These are phyloP conservation scores for Terebella lapidaria DNA, from an alignment of 2,888 invertebrate species.

Conservation along the genomic window DNA sequence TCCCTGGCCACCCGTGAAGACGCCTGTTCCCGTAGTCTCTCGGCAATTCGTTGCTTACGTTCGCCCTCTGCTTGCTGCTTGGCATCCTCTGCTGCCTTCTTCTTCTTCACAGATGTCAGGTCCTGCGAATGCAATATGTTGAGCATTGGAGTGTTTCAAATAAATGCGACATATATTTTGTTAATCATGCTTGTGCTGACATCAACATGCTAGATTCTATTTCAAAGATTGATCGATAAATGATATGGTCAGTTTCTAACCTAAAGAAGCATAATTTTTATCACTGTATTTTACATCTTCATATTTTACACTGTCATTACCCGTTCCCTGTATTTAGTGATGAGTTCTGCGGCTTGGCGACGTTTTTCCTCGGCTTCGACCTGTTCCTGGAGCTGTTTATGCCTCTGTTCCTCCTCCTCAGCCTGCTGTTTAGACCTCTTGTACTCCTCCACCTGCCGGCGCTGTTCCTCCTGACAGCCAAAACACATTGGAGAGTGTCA, in stretches of 20 bases:
- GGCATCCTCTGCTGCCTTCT: conserved; percentile 31
- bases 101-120: conserved; percentile 29
- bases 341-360: neutral
- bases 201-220: no score
- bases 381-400: neutral
- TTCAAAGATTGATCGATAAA: no score
- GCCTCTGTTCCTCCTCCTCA: neutral
- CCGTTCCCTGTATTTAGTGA: neutral
- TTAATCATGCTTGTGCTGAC: no score
- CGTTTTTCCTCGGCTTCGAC: neutral
- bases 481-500: no score
- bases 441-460: neutral
- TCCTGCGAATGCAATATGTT: no score
- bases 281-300: neutral
- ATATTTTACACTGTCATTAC: conserved; percentile 8
- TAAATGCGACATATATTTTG: no score
- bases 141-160: no score
- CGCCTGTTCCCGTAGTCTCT: neutral
- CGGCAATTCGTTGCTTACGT: conserved; percentile 33
- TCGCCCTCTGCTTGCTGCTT: conserved; percentile 31
- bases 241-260: no score
- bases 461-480: neutral
- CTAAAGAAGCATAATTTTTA: neutral
- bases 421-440: no score
- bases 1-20: conserved; percentile 35